These are phyloP conservation scores for Campopleginae sp. DNA, from an alignment of 2,888 invertebrate genomes.

Conservation along the genomic window DNA sequence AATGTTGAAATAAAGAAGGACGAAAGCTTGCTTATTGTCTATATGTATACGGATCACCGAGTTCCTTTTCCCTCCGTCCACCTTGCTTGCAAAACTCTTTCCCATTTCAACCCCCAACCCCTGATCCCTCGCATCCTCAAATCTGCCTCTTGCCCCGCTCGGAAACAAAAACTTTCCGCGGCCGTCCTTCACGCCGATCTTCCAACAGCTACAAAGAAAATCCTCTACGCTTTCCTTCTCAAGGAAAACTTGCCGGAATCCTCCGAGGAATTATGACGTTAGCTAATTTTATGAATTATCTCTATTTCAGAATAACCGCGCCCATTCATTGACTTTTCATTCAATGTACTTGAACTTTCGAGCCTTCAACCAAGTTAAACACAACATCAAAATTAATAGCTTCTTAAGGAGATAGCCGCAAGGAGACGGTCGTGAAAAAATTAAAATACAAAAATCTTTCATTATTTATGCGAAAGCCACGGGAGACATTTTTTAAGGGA, in stretches of 20 bases:
- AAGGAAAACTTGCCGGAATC: slow-evolving; percentile 49
- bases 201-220: slow-evolving; percentile 27
- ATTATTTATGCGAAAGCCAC: background rate
- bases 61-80: slow-evolving; percentile 70
- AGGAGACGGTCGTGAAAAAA: background rate
- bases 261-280: slow-evolving; percentile 46
- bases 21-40: slow-evolving; percentile 64
- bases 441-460: background rate
- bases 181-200: slow-evolving; percentile 52
- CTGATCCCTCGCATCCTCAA: slow-evolving; percentile 54
- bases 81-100: slow-evolving; percentile 74
- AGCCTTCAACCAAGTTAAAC: background rate
- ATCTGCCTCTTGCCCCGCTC: slow-evolving; percentile 29
- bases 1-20: slow-evolving; percentile 18
- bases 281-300: slow-evolving; percentile 47
- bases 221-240: slow-evolving; percentile 28
- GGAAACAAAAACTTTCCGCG: slow-evolving; percentile 63
- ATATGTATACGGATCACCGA: slow-evolving; percentile 33
- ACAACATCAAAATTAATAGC: background rate
- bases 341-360: background rate
- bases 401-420: background rate
- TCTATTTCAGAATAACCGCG: background rate
- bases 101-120: slow-evolving; percentile 67
- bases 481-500: background rate
- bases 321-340: slow-evolving; percentile 1